phyloP scores from a whole-genome alignment of 1,140 invertebrate genomes.

The Pseudomyrmex concolor region DNA sequence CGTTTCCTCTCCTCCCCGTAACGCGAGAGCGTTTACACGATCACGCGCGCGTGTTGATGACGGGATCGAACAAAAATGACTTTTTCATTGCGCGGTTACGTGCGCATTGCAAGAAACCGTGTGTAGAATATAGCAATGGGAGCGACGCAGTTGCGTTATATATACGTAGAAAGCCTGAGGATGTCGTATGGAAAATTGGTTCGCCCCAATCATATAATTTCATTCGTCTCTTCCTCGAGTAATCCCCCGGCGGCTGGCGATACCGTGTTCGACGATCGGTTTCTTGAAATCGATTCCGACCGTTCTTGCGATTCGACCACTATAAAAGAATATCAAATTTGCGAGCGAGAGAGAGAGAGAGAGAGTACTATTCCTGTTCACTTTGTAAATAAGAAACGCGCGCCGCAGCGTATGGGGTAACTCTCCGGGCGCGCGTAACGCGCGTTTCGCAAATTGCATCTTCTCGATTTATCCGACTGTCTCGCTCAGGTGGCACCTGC shows the following conservation, averaged over 20 bases:
- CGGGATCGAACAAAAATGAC: slow-evolving; percentile 70
- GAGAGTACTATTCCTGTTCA: slow-evolving; percentile 16
- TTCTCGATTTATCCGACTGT: slow-evolving; percentile 30
- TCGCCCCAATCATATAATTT: slow-evolving; percentile 74
- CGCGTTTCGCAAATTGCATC: slow-evolving; percentile 30
- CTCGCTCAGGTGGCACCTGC: not conserved
- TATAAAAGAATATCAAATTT: slow-evolving; percentile 41
- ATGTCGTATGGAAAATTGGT: slow-evolving; percentile 63
- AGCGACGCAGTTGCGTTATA: not conserved
- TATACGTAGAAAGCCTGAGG: slow-evolving; percentile 4
- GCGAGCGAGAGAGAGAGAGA: not conserved
- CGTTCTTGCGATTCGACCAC: not conserved
- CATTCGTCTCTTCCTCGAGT: slow-evolving; percentile 49
- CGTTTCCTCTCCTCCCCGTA: slow-evolving; percentile 12
- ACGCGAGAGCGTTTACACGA: too few species aligned
- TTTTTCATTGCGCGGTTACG: slow-evolving; percentile 67
- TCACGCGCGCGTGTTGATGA: not conserved
- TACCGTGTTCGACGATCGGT: slow-evolving; percentile 14
- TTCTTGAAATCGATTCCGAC: slow-evolving; percentile 33
- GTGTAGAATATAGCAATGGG: not conserved
- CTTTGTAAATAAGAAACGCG: slow-evolving; percentile 38
- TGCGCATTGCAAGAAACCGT: not conserved
- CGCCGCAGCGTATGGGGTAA: not conserved
- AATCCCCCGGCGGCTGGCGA: slow-evolving; percentile 4
- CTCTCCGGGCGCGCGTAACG: not conserved